Percentiles rank a stretch among this genome's conserved stretches.
phyloP scores from a whole-genome alignment of 2,113 vertebrate species.

The Australoheros scitulus region DNA sequence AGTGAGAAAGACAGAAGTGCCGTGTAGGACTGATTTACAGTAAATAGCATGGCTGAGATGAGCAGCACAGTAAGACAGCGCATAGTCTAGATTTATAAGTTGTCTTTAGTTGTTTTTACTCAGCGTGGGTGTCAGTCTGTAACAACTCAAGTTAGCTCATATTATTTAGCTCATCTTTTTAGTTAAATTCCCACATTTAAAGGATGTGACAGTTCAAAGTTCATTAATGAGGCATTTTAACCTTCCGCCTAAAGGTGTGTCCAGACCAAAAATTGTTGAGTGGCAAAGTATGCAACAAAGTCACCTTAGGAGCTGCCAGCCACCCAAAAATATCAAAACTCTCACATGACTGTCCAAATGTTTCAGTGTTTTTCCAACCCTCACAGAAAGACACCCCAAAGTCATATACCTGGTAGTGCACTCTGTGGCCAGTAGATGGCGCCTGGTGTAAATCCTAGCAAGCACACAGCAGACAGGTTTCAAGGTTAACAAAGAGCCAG shows the following conservation, averaged over 20 bases:
- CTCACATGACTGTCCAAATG: neutral
- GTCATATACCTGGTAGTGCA: conserved; percentile 92
- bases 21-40: neutral
- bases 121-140: conserved; percentile 11
- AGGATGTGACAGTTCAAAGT: neutral
- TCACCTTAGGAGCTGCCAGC: neutral
- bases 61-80: conserved; percentile 2
- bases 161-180: neutral
- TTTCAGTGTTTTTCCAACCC: neutral
- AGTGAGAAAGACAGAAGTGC: neutral
- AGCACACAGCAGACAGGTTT: conserved; percentile 62
- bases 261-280: no score
- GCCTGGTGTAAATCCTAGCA: conserved; percentile 81
- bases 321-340: neutral
- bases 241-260: neutral
- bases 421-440: conserved; percentile 85
- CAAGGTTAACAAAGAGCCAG: conserved; percentile 54
- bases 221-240: neutral
- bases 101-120: neutral
- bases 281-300: no score
- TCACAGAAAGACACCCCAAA: conserved; percentile 9
- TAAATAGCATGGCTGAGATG: neutral
- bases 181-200: neutral
- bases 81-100: neutral
- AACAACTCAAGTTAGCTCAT: neutral